phyloP scores from a whole-genome alignment of 2,113 vertebrate species.

The Pagrus major region DNA sequence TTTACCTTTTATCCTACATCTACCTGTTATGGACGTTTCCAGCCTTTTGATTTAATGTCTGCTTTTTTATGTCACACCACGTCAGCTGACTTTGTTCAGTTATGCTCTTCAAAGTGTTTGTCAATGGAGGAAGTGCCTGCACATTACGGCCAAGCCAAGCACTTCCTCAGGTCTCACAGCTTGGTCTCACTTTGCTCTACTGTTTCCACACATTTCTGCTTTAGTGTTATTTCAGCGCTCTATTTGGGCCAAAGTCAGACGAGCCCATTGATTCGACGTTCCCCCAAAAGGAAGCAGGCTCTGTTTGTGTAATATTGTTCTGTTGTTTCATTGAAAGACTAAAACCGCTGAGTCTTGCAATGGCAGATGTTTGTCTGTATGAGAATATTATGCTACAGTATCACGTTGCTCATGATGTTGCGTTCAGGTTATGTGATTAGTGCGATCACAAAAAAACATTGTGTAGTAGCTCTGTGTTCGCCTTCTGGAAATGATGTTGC shows the following conservation, averaged over 20 bases:
- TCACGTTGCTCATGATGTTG: neutral
- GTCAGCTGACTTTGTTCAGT: constrained; percentile 27
- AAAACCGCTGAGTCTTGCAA: neutral
- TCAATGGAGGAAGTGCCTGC: constrained; percentile 63
- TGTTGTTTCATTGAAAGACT: constrained; percentile 38
- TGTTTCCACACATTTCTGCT: constrained; percentile 36
- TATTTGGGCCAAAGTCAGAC: constrained; percentile 21
- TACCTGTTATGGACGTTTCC: neutral
- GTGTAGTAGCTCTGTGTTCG: constrained; percentile 6
- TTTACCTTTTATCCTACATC: neutral
- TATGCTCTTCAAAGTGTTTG: constrained; percentile 51
- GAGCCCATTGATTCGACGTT: constrained; percentile 46
- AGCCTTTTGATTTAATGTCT: neutral
- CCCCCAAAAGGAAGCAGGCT: constrained; percentile 43
- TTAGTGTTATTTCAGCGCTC: constrained; percentile 40
- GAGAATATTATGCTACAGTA: neutral
- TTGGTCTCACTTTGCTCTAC: constrained; percentile 33
- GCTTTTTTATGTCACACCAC: neutral
- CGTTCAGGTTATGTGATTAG: neutral
- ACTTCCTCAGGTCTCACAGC: constrained; percentile 66
- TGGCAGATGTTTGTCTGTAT: neutral
- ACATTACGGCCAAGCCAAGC: constrained; percentile 44
- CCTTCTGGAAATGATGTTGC: neutral
- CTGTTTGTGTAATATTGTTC: constrained; percentile 57
- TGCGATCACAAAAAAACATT: neutral